Base-by-base conservation (phyloP, 2,113 vertebrate genomes). In the Chlamydotis undulata region DNA sequence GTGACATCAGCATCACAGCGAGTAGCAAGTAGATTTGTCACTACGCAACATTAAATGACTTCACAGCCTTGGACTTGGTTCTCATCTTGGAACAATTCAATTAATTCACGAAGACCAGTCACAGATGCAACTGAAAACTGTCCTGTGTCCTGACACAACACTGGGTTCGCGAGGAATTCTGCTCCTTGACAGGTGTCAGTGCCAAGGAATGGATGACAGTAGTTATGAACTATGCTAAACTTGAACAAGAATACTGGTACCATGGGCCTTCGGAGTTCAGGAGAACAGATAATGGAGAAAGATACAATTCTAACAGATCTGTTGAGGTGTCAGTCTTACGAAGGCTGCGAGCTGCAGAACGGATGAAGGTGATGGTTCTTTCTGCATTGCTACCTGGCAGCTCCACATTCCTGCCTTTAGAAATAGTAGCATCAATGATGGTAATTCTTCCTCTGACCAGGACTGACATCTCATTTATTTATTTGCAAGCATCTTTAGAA, bases 131-230 rank as follows among this genome's bases (percentile, higher is more conserved):
- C 9, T 37, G 18, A 55, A 70, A 87, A 14, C 22, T 4, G 19
- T 21, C 29, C 53, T 9, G 18, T 23, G 24, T 55, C n/a, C 79
- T 47, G 15, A 59, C 9, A 22, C 41, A 49, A 3, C 4, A 53
- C 26, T 5, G 33, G 14, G 41, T 39, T 49, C 47, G 45, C 21
- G 22, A 24, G 55, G 67, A 73, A 21, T 50, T 91, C 77, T 78
- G 64, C 37, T 64, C 43, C 43, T 22, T 22, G 52, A 12, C 0
- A 10, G 0, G 1, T 5, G 25, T 28, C 50, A 81, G 52, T 41
- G 52, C 41, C 65, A 47, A 77, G 60, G 47, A 70, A 29, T 4
- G 22, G 41, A 14, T 11, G 22, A 63, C 45, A 87, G 73, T 21
- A 60, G 60, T 19, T 8, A 35, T 0, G 13, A 75, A 31, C 45